Conservation (phyloP, 2,888 invertebrate genomes). For the Cheilosia soror region DNA sequence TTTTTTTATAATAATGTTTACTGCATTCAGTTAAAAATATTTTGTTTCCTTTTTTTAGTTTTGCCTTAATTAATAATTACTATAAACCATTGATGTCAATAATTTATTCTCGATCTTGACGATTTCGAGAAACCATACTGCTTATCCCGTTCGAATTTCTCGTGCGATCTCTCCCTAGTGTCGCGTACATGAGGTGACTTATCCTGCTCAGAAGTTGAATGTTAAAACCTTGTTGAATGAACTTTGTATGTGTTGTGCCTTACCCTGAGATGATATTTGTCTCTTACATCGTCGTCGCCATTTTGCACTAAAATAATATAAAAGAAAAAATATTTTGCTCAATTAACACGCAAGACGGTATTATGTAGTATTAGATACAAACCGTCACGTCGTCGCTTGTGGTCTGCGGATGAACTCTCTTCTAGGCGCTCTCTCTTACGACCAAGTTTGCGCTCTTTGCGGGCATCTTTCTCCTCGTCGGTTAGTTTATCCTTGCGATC, state of each 20-base stretch:
- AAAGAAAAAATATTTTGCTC: constrained; percentile 39
- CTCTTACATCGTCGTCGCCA: constrained; percentile 90
- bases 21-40: constrained; percentile 43
- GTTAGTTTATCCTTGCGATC: constrained; percentile 87
- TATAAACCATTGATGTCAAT: constrained; percentile 71
- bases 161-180: constrained; percentile 89
- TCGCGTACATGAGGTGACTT: constrained; percentile 90
- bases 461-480: constrained; percentile 91
- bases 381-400: constrained; percentile 93
- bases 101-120: constrained; percentile 81
- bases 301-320: constrained; percentile 85
- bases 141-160: constrained; percentile 88
- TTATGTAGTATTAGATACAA: constrained; percentile 71
- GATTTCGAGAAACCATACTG: constrained; percentile 90
- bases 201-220: constrained; percentile 85
- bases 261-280: constrained; percentile 91
- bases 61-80: constrained; percentile 35
- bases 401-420: constrained; percentile 88
- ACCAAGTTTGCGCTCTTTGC: constrained; percentile 92
- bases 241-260: constrained; percentile 78
- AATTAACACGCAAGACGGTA: constrained; percentile 45
- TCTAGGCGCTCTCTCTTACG: constrained; percentile 92
- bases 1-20: constrained; percentile 28
- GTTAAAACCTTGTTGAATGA: constrained; percentile 58
- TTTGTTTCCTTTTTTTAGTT: constrained; percentile 2